Conservation (phyloP, 2,113 vertebrate genomes). For the Cynoglossus semilaevis region DNA sequence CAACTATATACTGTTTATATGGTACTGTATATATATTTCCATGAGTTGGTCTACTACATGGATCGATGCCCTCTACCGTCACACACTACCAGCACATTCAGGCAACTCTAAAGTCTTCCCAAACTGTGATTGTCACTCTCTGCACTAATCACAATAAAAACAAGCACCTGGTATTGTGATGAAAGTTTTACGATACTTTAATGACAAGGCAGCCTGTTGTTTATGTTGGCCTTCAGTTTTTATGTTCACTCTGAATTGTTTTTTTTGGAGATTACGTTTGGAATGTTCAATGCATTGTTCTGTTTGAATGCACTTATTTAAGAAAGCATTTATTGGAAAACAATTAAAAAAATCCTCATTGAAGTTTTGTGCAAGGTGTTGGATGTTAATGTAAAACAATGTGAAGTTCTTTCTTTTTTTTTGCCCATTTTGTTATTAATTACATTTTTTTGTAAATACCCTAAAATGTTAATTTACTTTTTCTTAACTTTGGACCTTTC, state of each 20-base stretch:
- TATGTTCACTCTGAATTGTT: background rate
- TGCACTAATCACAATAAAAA: slow-evolving; percentile 39
- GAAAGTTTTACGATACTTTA: slow-evolving; percentile 14
- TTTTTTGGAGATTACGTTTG: slow-evolving; percentile 1
- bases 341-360: slow-evolving; percentile 27
- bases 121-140: slow-evolving; percentile 36
- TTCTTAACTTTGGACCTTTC: no score
- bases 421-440: no score
- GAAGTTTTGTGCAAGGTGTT: background rate
- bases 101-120: slow-evolving; percentile 52
- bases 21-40: slow-evolving; percentile 2
- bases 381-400: background rate
- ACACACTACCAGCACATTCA: slow-evolving; percentile 25
- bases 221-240: slow-evolving; percentile 24
- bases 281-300: slow-evolving; percentile 27
- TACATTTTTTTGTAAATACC: no score
- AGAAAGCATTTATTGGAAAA: slow-evolving; percentile 3
- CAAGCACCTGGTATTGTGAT: slow-evolving; percentile 4
- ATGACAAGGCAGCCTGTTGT: slow-evolving; percentile 10
- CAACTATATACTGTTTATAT: no score
- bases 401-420: no score
- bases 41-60: slow-evolving; percentile 16
- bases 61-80: background rate
- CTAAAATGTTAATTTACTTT: no score
- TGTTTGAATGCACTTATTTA: slow-evolving; percentile 22